Evolutionary conservation across 2,113 vertebrate species (phyloP).

Genomic region (Rhinolophus sinicus): DNA sequence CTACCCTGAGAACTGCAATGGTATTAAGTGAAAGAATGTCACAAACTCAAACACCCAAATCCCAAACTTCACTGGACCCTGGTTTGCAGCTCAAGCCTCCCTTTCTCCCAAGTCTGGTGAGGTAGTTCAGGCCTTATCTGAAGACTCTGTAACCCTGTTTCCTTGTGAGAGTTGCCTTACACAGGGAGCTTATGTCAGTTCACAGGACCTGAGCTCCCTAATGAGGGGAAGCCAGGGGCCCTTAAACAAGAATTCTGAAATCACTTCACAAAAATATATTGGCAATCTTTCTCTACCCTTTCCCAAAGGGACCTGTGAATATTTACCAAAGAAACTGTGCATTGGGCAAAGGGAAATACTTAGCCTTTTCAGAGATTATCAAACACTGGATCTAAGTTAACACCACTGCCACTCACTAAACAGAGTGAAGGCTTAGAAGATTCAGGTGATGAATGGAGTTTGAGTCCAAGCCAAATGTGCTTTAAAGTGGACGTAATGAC

Average conservation of each 20-base stretch:
- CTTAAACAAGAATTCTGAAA: background rate
- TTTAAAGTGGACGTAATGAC: background rate
- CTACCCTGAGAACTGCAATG: background rate
- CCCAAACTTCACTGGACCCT: background rate
- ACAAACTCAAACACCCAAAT: background rate
- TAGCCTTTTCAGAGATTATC: background rate
- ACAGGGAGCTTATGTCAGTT: background rate
- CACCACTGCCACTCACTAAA: background rate
- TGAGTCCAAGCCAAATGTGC: background rate
- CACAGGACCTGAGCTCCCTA: background rate
- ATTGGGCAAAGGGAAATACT: background rate
- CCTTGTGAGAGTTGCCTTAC: background rate
- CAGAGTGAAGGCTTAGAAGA: background rate
- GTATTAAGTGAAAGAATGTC: background rate
- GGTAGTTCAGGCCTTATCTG: background rate
- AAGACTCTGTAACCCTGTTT: background rate
- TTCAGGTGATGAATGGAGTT: background rate
- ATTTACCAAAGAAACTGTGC: background rate
- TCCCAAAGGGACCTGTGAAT: slow-evolving; percentile 18
- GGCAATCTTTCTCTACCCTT: background rate
- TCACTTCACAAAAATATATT: background rate
- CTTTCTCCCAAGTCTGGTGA: background rate
- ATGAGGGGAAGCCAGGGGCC: background rate
- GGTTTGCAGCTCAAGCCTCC: background rate
- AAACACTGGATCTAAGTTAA: background rate